These are phyloP conservation scores for Halocynthia aurantium DNA, from an alignment of 23 tunicate species.

Conservation along the genomic window DNA sequence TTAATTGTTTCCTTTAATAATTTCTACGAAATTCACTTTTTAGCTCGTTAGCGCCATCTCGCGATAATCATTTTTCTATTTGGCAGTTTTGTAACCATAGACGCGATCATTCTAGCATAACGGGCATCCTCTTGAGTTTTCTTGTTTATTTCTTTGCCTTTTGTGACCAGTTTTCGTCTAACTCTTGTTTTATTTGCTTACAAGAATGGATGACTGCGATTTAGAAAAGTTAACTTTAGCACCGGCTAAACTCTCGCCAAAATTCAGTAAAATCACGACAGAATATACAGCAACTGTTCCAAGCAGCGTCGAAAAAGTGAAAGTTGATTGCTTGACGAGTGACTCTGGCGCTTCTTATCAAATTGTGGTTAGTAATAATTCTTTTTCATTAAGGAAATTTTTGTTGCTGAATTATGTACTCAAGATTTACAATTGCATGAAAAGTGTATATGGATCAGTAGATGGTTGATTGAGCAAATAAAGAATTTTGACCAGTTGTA, in stretches of 20 bases:
- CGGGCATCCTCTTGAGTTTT: neutral
- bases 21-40: too few species aligned
- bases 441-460: neutral
- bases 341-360: conserved; percentile 95
- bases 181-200: neutral
- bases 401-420: too few species aligned
- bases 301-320: conserved; percentile 86
- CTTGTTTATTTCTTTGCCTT: too few species aligned
- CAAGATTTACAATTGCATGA: neutral
- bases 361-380: conserved; percentile 69
- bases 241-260: conserved; percentile 80
- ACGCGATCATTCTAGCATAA: neutral
- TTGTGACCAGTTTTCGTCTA: neutral
- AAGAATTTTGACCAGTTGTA: neutral
- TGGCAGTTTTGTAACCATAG: conserved; percentile 1
- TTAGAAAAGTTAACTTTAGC: conserved; percentile 73
- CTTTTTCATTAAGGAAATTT: too few species aligned
- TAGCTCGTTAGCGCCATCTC: too few species aligned
- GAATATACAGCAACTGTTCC: conserved; percentile 88
- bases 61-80: too few species aligned
- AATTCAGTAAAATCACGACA: conserved; percentile 48
- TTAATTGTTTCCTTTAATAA: too few species aligned
- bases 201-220: conserved; percentile 90
- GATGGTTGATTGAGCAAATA: neutral
- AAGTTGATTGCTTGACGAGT: conserved; percentile 84